A percentile compares a stretch with the other conserved stretches of the same genome.
phyloP scores from a whole-genome alignment of 2,888 invertebrate genomes.

The Drosophila conformis region DNA sequence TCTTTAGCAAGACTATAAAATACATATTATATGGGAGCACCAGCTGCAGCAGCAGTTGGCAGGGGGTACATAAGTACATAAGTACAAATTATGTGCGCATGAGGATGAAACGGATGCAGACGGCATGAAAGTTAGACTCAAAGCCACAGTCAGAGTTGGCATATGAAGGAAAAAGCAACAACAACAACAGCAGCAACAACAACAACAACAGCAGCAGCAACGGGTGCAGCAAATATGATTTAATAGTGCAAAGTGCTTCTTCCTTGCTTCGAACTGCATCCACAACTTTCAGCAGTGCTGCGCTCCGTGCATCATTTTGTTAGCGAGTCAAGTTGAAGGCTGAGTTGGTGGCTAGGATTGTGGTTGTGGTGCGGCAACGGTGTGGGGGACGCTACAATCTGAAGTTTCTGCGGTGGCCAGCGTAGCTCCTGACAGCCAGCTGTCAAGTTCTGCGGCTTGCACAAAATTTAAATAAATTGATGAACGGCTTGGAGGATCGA shows the following conservation, averaged over 20 bases:
- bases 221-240: slow-evolving; percentile 67
- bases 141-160: slow-evolving; percentile 24
- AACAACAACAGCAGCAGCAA: slow-evolving; percentile 13
- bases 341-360: background rate
- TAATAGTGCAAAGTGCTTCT: slow-evolving; percentile 63
- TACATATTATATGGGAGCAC: slow-evolving; percentile 58
- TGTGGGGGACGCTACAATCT: background rate
- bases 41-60: background rate
- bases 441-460: slow-evolving; percentile 66
- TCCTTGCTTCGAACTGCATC: slow-evolving; percentile 26
- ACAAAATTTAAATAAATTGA: slow-evolving; percentile 72
- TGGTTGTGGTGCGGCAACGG: background rate
- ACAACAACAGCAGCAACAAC: slow-evolving; percentile 10
- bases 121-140: slow-evolving; percentile 67
- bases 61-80: slow-evolving; percentile 54
- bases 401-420: slow-evolving; percentile 66
- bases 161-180: slow-evolving; percentile 21
- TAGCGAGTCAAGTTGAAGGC: slow-evolving; percentile 36
- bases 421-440: slow-evolving; percentile 59
- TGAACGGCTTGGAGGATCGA: slow-evolving; percentile 42
- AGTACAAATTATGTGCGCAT: slow-evolving; percentile 73
- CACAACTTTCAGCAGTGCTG: slow-evolving; percentile 50
- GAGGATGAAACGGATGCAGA: slow-evolving; percentile 62
- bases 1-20: slow-evolving; percentile 64
- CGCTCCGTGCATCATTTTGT: slow-evolving; percentile 58